These are phyloP conservation scores for Nebria ingens DNA, from an alignment of 1,140 invertebrate species.

Conservation along the genomic window DNA sequence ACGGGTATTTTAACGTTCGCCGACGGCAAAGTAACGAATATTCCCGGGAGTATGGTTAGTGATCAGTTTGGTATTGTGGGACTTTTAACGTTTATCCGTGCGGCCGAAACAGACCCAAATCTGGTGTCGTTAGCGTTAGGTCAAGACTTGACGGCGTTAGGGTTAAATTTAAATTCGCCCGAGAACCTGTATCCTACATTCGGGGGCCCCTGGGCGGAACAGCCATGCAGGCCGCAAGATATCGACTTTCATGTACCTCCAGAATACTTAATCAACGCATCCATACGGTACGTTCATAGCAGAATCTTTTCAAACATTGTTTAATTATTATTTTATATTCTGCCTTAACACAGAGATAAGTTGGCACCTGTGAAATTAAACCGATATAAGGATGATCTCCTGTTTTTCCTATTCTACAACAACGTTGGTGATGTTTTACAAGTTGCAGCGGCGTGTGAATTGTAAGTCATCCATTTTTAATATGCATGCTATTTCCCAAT, in stretches of 20 bases:
- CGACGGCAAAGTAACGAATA: conserved; percentile 96
- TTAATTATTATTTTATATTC: conserved; percentile 20
- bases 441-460: conserved; percentile 87
- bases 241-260: conserved; percentile 98
- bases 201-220: conserved; percentile 95
- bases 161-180: conserved; percentile 94
- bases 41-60: conserved; percentile 95
- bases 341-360: conserved; percentile 79
- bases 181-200: conserved; percentile 96
- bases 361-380: conserved; percentile 89
- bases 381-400: conserved; percentile 95
- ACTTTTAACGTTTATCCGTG: conserved; percentile 91
- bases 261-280: conserved; percentile 94
- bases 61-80: conserved; percentile 99
- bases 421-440: conserved; percentile 97
- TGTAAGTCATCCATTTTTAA: conserved; percentile 59
- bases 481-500: too few relatives aligned
- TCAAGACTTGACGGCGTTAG: conserved; percentile 92
- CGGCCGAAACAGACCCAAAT: conserved; percentile 93
- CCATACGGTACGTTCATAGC: conserved; percentile 52
- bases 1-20: conserved; percentile 84
- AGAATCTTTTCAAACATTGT: too few relatives aligned
- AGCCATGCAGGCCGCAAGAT: conserved; percentile 94
- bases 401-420: conserved; percentile 99
- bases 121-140: conserved; percentile 91